Evolutionary conservation across 2,888 invertebrate species (phyloP), one percentile per base, ranked within the genome.

Genomic region (Augiades crinisus): DNA sequence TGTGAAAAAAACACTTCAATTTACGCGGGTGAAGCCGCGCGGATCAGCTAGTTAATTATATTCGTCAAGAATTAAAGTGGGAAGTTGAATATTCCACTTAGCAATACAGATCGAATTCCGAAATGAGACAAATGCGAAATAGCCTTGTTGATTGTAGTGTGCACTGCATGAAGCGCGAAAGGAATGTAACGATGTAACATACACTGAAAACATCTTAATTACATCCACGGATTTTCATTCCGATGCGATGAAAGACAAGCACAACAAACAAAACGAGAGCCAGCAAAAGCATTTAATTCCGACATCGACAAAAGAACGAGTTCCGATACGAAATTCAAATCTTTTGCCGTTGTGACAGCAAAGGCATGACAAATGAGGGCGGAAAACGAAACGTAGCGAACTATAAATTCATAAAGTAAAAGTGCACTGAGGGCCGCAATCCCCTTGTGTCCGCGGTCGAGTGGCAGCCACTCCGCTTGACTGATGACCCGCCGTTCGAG

Each of bases 371-470:
- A 77, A 77, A 82, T 71, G 75, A 74, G 69, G 61, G 56, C 59
- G 65, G 67, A 65, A 68, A 74, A 72, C 63, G 72, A 72, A 75
- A 75, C 74, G 71, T 72, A 68, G 72, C 65, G 65, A 68, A 72
- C 72, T 71, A 76, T 62, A 46, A 52, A 52, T 52, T 45, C 33
- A 45, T 52, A 46, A 52, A 57, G 58, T 56, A 70, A 77, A 75
- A 78, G 68, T 74, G 75, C 74, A 78, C 58, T 61, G 69, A 73
- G 65, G 53, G 62, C 60, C 58, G 65, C 65, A 70, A 72, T 73
- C 65, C 73, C 65, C 69, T 62, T 13, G 51, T 37, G 43, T 50
- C 43, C 19, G 37, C 62, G 70, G 64, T 67, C 65, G 69, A 78
- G 72, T 75, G 72, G 68, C 66, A 60, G 33, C 31, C 50, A 30